These are phyloP conservation scores for Quadroppia sp. DNA, from an alignment of 2,888 invertebrate species.

Conservation along the genomic window DNA sequence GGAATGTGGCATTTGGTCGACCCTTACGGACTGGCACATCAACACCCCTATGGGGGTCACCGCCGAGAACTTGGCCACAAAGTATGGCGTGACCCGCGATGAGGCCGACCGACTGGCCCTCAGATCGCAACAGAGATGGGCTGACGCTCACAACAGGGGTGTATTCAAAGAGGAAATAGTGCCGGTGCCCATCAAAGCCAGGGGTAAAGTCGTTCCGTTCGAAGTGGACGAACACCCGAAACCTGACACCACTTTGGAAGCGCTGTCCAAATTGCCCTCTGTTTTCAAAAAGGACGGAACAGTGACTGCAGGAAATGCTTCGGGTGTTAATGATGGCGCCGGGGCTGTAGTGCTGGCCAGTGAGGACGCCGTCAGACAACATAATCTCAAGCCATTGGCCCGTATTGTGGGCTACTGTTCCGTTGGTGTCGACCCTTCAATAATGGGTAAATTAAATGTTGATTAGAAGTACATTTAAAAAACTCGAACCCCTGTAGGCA, in stretches of 20 bases:
- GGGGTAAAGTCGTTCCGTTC: slow-evolving; percentile 66
- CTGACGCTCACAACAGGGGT: slow-evolving; percentile 78
- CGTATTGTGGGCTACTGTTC: slow-evolving; percentile 84
- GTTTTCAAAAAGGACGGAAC: slow-evolving; percentile 91
- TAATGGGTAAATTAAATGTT: slow-evolving; percentile 66
- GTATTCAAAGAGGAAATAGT: slow-evolving; percentile 83
- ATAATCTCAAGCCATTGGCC: slow-evolving; percentile 81
- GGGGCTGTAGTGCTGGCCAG: slow-evolving; percentile 83
- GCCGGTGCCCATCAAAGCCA: slow-evolving; percentile 73
- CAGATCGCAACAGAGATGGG: slow-evolving; percentile 81
- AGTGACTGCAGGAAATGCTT: slow-evolving; percentile 75
- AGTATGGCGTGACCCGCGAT: slow-evolving; percentile 72
- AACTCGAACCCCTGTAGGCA: slow-evolving; percentile 54
- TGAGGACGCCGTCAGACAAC: slow-evolving; percentile 76
- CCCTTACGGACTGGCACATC: slow-evolving; percentile 80
- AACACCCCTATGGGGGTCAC: slow-evolving; percentile 93
- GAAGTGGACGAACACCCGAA: slow-evolving; percentile 89
- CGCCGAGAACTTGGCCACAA: slow-evolving; percentile 84
- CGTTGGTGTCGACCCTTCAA: slow-evolving; percentile 91
- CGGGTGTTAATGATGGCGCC: slow-evolving; percentile 98
- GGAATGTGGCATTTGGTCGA: slow-evolving; percentile 86
- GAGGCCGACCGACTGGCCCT: slow-evolving; percentile 81
- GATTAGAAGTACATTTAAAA: neutral
- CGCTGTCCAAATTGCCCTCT: slow-evolving; percentile 74
- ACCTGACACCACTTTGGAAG: slow-evolving; percentile 78